Conservation (phyloP, 2,797 vertebrate species). For the Myiothlypis coronata region DNA sequence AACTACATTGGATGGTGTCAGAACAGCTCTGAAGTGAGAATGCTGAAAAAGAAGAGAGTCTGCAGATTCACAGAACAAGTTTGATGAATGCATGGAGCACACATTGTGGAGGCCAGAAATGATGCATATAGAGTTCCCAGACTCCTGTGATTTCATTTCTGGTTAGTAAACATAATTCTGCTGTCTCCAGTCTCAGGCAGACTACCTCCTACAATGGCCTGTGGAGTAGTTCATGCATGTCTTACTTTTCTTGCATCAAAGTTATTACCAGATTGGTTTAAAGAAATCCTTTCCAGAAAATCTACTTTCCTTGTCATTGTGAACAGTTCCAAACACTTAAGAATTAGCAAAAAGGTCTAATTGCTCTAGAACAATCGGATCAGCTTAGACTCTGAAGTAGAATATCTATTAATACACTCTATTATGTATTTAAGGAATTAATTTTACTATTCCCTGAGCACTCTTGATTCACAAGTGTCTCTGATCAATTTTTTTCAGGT, state of each 20-base stretch:
- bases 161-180: neutral
- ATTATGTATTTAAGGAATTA: neutral
- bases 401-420: neutral
- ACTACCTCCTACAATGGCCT: neutral
- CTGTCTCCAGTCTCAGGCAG: neutral
- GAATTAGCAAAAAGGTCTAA: neutral
- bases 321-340: neutral
- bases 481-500: neutral
- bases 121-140: fast-evolving
- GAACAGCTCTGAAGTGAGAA: neutral
- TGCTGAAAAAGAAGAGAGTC: neutral
- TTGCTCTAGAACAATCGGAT: neutral
- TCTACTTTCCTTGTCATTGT: neutral
- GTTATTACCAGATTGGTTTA: neutral
- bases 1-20: neutral
- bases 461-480: neutral
- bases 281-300: neutral
- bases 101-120: neutral
- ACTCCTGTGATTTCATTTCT: neutral
- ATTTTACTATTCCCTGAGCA: neutral
- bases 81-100: neutral
- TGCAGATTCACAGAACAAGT: neutral
- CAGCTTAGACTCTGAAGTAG: neutral
- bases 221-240: neutral
- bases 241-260: neutral